phyloP scores from a whole-genome alignment of 2,888 invertebrate genomes.

The Epiblema foenella region DNA sequence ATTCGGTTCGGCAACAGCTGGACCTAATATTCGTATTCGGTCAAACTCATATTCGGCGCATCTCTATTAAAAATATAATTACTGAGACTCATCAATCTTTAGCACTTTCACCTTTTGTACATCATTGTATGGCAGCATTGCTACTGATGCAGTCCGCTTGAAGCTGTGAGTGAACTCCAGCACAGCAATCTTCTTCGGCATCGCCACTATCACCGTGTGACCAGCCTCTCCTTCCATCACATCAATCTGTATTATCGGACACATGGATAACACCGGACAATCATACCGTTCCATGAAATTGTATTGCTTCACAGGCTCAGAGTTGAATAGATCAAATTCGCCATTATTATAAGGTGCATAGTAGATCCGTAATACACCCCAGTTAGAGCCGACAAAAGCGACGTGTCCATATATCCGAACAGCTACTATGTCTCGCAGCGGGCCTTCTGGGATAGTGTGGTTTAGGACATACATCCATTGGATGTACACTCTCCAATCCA shows the following conservation, averaged over 20 bases:
- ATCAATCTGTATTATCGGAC: constrained; percentile 70
- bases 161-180: constrained; percentile 64
- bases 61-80: background rate
- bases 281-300: constrained; percentile 67
- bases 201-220: constrained; percentile 68
- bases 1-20: too few species aligned
- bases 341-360: constrained; percentile 61
- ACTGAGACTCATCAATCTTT: constrained; percentile 20
- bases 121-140: constrained; percentile 57
- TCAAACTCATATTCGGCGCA: too few species aligned
- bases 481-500: constrained; percentile 69
- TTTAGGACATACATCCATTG: constrained; percentile 65
- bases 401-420: constrained; percentile 67
- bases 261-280: constrained; percentile 63
- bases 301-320: constrained; percentile 65
- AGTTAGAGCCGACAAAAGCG: constrained; percentile 69
- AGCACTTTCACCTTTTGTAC: constrained; percentile 46
- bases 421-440: constrained; percentile 61
- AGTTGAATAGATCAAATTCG: constrained; percentile 63
- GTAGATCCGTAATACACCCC: constrained; percentile 69
- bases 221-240: constrained; percentile 64
- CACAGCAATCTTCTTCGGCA: constrained; percentile 72
- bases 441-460: constrained; percentile 60
- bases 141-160: constrained; percentile 52
- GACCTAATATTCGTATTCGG: too few species aligned